These are phyloP conservation scores for Drosophila pachea DNA, from an alignment of 1,140 invertebrate species.

Conservation along the genomic window DNA sequence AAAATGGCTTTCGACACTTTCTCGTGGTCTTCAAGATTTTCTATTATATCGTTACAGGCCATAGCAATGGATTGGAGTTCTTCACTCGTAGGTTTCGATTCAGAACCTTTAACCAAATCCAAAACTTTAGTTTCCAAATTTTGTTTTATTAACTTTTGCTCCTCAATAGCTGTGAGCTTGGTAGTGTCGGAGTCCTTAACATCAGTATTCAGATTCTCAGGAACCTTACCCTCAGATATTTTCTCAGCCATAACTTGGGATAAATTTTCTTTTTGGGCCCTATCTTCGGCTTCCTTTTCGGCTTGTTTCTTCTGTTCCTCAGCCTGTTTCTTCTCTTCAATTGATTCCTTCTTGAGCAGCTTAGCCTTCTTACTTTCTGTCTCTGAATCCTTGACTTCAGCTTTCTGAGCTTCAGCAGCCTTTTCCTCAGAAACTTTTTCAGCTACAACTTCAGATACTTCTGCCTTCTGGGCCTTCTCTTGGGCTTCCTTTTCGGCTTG, in stretches of 20 bases:
- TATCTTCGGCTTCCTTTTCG: slow-evolving; percentile 2
- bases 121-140: slow-evolving; percentile 6
- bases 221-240: slow-evolving; percentile 1
- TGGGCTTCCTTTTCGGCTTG: neutral
- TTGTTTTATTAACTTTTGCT: neutral
- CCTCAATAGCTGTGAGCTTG: slow-evolving; percentile 9
- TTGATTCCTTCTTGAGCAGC: slow-evolving; percentile 16
- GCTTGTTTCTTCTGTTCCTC: neutral
- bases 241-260: neutral
- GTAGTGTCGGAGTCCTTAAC: slow-evolving; percentile 11
- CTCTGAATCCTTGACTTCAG: slow-evolving; percentile 5
- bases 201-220: neutral
- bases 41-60: slow-evolving; percentile 43
- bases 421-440: neutral
- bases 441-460: slow-evolving; percentile 1
- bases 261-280: neutral
- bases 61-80: slow-evolving; percentile 15
- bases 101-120: slow-evolving; percentile 2
- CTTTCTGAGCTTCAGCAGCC: neutral
- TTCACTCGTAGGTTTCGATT: slow-evolving; percentile 19
- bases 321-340: neutral
- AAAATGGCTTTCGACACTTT: slow-evolving; percentile 56
- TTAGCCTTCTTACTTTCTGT: slow-evolving; percentile 13
- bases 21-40: slow-evolving; percentile 32
- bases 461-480: neutral